phyloP scores from a whole-genome alignment of 2,797 vertebrate species.

The Cryptoprocta ferox region DNA sequence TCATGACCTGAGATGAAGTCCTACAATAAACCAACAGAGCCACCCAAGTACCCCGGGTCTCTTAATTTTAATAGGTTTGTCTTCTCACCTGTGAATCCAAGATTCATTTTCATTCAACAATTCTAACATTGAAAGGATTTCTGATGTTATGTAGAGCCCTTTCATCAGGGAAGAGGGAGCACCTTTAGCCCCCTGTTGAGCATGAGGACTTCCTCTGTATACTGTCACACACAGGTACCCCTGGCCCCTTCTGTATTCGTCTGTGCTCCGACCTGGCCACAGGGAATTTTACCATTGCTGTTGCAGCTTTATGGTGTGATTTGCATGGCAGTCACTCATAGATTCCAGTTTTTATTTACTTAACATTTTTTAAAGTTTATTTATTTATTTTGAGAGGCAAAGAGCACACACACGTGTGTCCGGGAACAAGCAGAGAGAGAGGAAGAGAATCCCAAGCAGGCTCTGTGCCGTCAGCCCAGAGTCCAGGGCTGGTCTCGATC shows the following conservation, averaged over 20 bases:
- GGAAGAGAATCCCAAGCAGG: no score
- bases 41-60: neutral
- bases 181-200: neutral
- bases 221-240: neutral
- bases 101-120: neutral
- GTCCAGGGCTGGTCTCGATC: no score
- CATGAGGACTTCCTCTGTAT: neutral
- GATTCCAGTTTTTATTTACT: neutral
- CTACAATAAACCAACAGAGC: no score
- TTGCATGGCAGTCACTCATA: neutral
- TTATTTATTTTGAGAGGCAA: no score
- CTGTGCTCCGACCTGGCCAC: neutral
- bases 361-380: no score
- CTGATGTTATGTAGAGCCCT: neutral
- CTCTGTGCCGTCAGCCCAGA: no score
- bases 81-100: neutral
- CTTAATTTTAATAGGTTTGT: neutral
- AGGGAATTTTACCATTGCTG: neutral
- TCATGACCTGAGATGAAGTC: no score
- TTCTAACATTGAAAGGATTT: neutral
- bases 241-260: neutral
- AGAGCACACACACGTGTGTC: no score
- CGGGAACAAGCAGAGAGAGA: no score
- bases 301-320: neutral
- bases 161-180: neutral